Conservation (phyloP, 2,797 vertebrate genomes). For the Valencia hispanica region DNA sequence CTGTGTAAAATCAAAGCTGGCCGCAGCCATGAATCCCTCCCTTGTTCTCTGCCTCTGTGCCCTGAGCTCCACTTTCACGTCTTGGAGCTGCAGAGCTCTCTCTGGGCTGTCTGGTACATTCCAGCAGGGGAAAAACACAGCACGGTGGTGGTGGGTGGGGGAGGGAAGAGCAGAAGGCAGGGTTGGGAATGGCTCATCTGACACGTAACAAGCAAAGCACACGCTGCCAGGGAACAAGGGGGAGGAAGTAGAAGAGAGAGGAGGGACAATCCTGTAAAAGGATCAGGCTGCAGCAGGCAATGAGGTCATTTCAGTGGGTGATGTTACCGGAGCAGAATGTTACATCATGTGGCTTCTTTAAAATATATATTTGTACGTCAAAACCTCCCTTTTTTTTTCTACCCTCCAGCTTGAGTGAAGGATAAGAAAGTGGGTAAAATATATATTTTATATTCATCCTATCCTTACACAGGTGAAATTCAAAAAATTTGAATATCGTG, state of each 20-base stretch:
- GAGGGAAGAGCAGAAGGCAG: slow-evolving; percentile 28
- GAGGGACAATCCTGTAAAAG: slow-evolving; percentile 60
- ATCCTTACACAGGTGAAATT: too few species aligned
- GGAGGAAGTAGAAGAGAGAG: slow-evolving; percentile 56
- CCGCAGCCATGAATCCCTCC: slow-evolving; percentile 32
- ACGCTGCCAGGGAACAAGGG: slow-evolving; percentile 29
- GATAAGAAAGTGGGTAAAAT: background rate
- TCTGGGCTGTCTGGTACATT: slow-evolving; percentile 61
- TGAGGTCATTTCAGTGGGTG: slow-evolving; percentile 56
- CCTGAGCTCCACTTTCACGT: slow-evolving; percentile 36
- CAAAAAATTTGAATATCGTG: too few species aligned
- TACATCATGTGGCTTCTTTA: slow-evolving; percentile 52
- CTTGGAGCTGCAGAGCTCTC: slow-evolving; percentile 39
- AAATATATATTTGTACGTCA: background rate
- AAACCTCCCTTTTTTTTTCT: background rate
- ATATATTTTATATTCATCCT: too few species aligned
- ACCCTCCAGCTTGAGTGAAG: background rate
- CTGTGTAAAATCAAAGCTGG: slow-evolving; percentile 41
- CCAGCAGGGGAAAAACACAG: slow-evolving; percentile 62
- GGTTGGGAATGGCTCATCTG: slow-evolving; percentile 24
- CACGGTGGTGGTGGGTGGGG: slow-evolving; percentile 20
- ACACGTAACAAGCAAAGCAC: slow-evolving; percentile 48
- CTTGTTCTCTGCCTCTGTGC: slow-evolving; percentile 42
- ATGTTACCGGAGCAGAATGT: slow-evolving; percentile 51
- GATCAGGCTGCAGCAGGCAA: slow-evolving; percentile 61